Conservation (phyloP, 2,797 vertebrate species). For the Alca torda region DNA sequence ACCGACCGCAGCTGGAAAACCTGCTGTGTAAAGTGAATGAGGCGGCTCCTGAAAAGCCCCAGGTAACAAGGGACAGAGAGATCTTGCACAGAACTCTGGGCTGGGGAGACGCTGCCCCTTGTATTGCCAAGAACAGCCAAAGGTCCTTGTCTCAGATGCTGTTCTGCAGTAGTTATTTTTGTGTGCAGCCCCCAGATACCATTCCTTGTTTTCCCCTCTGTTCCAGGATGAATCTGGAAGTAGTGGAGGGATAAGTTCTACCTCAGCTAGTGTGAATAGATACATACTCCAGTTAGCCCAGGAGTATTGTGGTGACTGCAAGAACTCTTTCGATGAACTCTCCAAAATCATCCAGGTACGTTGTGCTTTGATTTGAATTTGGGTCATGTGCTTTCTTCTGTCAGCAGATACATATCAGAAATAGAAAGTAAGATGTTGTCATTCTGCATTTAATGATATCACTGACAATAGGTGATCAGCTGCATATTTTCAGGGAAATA, state of each 20-base stretch:
- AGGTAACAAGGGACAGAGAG: slow-evolving; percentile 76
- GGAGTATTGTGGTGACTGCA: slow-evolving; percentile 98
- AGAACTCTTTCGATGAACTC: slow-evolving; percentile 96
- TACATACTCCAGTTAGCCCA: slow-evolving; percentile 98
- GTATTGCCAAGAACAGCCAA: not conserved
- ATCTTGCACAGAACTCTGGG: not conserved
- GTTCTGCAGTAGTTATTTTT: not conserved
- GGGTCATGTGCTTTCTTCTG: not conserved
- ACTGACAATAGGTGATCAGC: not conserved
- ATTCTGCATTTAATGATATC: not conserved
- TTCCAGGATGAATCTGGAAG: slow-evolving; percentile 89
- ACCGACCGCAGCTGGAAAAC: slow-evolving; percentile 94
- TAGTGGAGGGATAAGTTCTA: slow-evolving; percentile 89
- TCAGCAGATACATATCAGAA: not conserved
- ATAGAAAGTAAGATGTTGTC: not conserved
- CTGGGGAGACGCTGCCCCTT: not conserved
- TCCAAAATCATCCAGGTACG: slow-evolving; percentile 98
- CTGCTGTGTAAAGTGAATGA: slow-evolving; percentile 97
- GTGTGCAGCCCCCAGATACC: not conserved
- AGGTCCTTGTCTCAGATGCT: not conserved
- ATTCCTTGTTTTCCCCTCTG: not conserved
- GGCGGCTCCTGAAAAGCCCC: slow-evolving; percentile 96
- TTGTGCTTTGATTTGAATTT: not conserved
- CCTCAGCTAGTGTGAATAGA: slow-evolving; percentile 94
- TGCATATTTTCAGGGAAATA: not conserved